Evolutionary conservation across 2,888 invertebrate species (phyloP).

Genomic region (Conchocele bisecta): DNA sequence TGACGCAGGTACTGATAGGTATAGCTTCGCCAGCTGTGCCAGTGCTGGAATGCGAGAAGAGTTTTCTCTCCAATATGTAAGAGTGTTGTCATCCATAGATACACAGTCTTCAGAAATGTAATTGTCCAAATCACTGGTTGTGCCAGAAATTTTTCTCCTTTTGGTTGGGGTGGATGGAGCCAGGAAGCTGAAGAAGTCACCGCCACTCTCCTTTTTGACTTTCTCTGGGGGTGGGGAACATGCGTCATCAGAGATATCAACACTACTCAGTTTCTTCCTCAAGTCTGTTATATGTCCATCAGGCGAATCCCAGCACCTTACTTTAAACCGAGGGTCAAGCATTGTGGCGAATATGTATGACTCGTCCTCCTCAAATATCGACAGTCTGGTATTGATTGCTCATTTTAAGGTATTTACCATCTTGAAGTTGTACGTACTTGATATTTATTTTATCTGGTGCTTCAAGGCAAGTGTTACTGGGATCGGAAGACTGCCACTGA

Average conservation of each 20-base stretch:
- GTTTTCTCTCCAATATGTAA: too few relatives aligned
- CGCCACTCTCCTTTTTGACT: not conserved
- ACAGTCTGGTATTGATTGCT: not conserved
- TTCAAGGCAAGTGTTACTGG: conserved; percentile 17
- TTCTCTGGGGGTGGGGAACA: conserved; percentile 20
- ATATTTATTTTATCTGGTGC: conserved; percentile 15
- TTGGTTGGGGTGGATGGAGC: conserved; percentile 2
- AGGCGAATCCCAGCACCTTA: conserved; percentile 24
- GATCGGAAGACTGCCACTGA: conserved; percentile 11
- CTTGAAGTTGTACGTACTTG: conserved; percentile 20
- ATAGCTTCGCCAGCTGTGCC: conserved; percentile 6
- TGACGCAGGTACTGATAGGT: conserved; percentile 27
- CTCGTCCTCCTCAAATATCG: conserved; percentile 1
- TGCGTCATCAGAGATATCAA: too few relatives aligned
- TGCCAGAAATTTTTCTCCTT: too few relatives aligned
- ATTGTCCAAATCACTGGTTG: too few relatives aligned
- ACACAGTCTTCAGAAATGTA: conserved; percentile 19
- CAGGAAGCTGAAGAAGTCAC: conserved; percentile 35
- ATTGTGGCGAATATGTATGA: conserved; percentile 15
- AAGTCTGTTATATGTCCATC: too few relatives aligned
- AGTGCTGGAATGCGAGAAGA: conserved; percentile 12
- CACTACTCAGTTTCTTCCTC: too few relatives aligned
- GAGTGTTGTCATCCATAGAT: not conserved
- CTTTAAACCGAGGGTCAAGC: conserved; percentile 30
- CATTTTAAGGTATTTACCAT: conserved; percentile 18